phyloP scores from a whole-genome alignment of 2,888 invertebrate genomes.

The Drepanosiphum platanoidis region DNA sequence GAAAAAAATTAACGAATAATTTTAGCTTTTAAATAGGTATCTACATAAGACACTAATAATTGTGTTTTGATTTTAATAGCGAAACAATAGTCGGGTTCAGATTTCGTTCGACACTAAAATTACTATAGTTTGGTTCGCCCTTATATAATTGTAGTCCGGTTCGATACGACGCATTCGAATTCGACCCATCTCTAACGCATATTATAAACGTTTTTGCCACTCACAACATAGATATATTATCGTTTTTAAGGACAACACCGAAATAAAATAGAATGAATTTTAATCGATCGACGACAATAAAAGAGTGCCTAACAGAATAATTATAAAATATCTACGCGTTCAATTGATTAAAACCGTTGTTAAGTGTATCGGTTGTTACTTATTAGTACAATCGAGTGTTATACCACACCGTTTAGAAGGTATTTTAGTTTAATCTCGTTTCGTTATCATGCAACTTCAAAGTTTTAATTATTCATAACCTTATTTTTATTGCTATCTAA shows the following conservation, averaged over 20 bases:
- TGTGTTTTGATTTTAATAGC: too few species aligned
- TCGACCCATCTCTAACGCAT: too few species aligned
- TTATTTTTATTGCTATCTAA: constrained; percentile 12
- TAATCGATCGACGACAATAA: constrained; percentile 47
- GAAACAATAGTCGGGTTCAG: too few species aligned
- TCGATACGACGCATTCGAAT: too few species aligned
- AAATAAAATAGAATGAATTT: background rate
- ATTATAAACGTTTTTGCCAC: too few species aligned
- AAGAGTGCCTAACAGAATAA: background rate
- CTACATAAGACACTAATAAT: too few species aligned
- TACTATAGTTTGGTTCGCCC: too few species aligned
- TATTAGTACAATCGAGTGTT: constrained; percentile 5
- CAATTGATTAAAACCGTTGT: background rate
- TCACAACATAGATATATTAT: background rate
- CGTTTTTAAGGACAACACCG: background rate
- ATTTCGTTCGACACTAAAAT: too few species aligned
- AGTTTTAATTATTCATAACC: constrained; percentile 19
- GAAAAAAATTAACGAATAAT: too few species aligned
- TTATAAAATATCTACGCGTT: background rate
- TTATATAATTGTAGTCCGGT: too few species aligned
- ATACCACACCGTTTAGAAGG: background rate
- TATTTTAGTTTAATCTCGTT: constrained; percentile 28
- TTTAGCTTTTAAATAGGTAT: too few species aligned
- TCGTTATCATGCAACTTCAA: constrained; percentile 22
- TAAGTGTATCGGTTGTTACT: background rate